Evolutionary conservation across 2,888 invertebrate genomes (phyloP), one percentile per base, ranked within the genome.

Genomic region (Ormyrus thymus): DNA sequence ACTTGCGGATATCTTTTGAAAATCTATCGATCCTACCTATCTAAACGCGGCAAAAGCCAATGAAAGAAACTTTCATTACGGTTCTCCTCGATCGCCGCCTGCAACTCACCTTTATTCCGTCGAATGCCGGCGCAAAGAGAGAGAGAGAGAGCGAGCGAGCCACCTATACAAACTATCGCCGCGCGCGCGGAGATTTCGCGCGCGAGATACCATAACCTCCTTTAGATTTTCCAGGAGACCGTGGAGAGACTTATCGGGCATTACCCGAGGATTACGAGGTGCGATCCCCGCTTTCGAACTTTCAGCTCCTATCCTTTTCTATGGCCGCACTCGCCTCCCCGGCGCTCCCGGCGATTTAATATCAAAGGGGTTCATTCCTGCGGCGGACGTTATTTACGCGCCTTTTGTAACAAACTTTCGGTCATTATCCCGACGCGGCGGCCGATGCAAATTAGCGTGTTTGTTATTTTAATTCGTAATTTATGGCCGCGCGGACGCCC

Each of bases 181-280:
- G 10, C 53, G 46, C 29, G 10, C 53, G 46, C 7, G 48, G 65
- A 29, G 29, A 56, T 56, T n/a, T 56, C 65, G 56, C 29, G 48
- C 29, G 51, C 50, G 15, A 66, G 53, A 58, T 48, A 56, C 10
- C 68, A 66, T 68, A 68, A 68, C 78, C 68, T 68, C 71, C 50
- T 73, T 73, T 53, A 51, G 73, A 78, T 78, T 73, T 68, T 61
- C 68, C 55, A 46, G 43, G 55, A 13, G 73, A 56, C 53, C 50
- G 56, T 10, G 82, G 55, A 53, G 46, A 15, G 84, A 87, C 85
- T 87, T 87, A 87, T 86, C 85, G 86, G 83, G 84, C 85, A 85
- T 87, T 87, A 87, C 84, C 81, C 83, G 79, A 69, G 85, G 87
- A 87, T 87, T 86, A 87, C 46, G 66, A 70, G 62, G 64, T 6